These are phyloP conservation scores for Rostratula benghalensis DNA, from an alignment of 2,113 vertebrate genomes.

Conservation along the genomic window DNA sequence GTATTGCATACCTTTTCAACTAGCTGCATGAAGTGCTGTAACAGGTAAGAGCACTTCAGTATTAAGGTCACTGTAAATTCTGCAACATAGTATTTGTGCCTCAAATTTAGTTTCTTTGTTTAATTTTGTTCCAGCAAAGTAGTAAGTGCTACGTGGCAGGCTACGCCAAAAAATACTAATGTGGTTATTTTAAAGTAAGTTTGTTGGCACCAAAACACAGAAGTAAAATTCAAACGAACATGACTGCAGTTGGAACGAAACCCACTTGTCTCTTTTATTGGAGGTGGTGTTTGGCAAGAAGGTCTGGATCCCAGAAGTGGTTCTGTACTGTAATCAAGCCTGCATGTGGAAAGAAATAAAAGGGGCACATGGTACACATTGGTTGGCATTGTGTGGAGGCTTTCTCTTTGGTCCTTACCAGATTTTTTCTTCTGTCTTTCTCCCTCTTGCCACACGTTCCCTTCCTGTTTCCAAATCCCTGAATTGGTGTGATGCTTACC, in stretches of 20 bases:
- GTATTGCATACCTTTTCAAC: background rate
- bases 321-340: background rate
- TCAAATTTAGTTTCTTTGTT: background rate
- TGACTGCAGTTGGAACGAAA: background rate
- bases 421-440: background rate
- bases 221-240: background rate
- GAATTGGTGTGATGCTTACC: background rate
- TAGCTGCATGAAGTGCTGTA: background rate
- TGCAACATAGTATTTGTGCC: background rate
- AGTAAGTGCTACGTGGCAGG: background rate
- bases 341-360: background rate
- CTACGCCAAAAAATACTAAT: background rate
- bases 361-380: background rate
- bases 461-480: background rate
- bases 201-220: background rate
- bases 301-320: background rate
- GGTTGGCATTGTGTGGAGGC: background rate
- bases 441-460: background rate
- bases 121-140: background rate
- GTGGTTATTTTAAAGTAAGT: background rate
- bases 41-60: background rate
- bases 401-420: background rate
- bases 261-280: background rate
- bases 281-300: background rate
- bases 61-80: background rate